Percentiles rank a stretch among this genome's conserved stretches.
These are phyloP conservation scores for Megalopta genalis DNA, from an alignment of 1,140 invertebrate species.

Conservation along the genomic window DNA sequence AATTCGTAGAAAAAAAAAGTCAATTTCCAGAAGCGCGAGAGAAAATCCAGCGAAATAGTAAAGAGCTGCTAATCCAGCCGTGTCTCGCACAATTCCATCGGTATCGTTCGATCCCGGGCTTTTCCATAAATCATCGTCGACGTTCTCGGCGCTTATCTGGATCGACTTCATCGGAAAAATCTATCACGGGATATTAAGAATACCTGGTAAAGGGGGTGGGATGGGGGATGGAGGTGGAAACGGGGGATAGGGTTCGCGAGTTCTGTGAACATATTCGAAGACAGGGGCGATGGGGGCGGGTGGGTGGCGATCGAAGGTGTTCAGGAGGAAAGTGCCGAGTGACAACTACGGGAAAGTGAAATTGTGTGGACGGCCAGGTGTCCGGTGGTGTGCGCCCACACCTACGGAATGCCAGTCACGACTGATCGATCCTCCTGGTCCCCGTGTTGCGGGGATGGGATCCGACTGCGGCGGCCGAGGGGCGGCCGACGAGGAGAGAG, in stretches of 20 bases:
- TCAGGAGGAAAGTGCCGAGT: slow-evolving; percentile 1
- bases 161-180: background rate
- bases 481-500: slow-evolving; percentile 48
- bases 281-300: background rate
- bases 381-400: slow-evolving; percentile 15
- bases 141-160: too few relatives aligned
- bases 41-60: too few relatives aligned
- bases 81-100: too few relatives aligned
- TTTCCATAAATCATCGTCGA: too few relatives aligned
- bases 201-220: too few relatives aligned
- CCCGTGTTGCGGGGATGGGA: slow-evolving; percentile 47
- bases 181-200: background rate
- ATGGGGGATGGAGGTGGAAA: too few relatives aligned
- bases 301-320: background rate
- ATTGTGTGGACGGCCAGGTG: slow-evolving; percentile 22
- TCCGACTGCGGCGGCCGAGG: slow-evolving; percentile 52
- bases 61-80: too few relatives aligned
- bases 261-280: background rate
- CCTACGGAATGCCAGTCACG: slow-evolving; percentile 57
- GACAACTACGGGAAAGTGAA: slow-evolving; percentile 42
- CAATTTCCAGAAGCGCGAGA: too few relatives aligned
- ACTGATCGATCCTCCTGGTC: slow-evolving; percentile 73
- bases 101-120: too few relatives aligned
- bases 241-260: too few relatives aligned
- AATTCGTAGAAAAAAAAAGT: too few relatives aligned